Percentiles rank a stretch among this genome's conserved stretches.
Conservation (phyloP, 2,888 invertebrate genomes). For the Odontocolon sp. region DNA sequence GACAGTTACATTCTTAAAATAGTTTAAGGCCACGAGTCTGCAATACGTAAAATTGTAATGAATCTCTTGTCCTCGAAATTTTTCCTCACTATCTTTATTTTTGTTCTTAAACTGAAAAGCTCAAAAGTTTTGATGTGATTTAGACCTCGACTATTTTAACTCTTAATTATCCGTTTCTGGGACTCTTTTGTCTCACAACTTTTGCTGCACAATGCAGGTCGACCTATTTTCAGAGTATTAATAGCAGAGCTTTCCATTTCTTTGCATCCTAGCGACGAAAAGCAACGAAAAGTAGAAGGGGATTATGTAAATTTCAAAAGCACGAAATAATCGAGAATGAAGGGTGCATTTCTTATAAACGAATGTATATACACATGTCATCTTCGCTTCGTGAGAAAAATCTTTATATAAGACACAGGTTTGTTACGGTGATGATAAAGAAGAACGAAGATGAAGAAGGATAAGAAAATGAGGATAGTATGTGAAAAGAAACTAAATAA, state of each 20-base stretch:
- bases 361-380: constrained; percentile 10
- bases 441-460: neutral
- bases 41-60: neutral
- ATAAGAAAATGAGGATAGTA: neutral
- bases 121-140: too few species aligned
- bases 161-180: too few species aligned
- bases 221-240: too few species aligned
- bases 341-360: constrained; percentile 1
- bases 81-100: neutral
- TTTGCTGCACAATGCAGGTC: too few species aligned
- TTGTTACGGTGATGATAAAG: constrained; percentile 2
- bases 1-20: constrained; percentile 20
- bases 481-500: constrained; percentile 9
- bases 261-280: too few species aligned
- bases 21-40: neutral
- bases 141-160: too few species aligned
- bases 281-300: neutral
- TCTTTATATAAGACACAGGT: constrained; percentile 42
- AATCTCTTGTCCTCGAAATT: neutral
- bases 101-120: neutral
- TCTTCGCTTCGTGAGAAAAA: neutral
- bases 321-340: neutral
- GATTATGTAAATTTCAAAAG: neutral
- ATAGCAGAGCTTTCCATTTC: too few species aligned
- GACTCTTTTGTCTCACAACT: too few species aligned